Conservation (phyloP, 1,140 invertebrate genomes). For the Asobara japonica region DNA sequence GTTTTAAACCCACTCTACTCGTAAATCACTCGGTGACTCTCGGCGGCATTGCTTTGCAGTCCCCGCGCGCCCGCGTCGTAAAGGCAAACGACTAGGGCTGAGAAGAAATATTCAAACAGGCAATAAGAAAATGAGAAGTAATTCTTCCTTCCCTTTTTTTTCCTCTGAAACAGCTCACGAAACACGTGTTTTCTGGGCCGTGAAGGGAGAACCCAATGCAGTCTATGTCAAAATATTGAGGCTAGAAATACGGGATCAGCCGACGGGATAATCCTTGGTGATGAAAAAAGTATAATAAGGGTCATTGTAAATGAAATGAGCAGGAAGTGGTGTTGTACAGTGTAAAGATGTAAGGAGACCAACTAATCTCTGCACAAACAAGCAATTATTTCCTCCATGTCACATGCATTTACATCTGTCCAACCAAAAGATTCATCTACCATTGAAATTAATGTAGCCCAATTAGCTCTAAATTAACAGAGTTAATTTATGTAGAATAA, state of each 20-base stretch:
- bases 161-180: not conserved
- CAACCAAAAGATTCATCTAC: not conserved
- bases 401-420: not conserved
- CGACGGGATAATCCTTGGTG: constrained; percentile 39
- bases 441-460: not conserved
- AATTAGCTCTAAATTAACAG: not conserved
- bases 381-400: not conserved
- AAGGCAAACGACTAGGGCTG: constrained; percentile 45
- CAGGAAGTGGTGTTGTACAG: constrained; percentile 11
- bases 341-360: not conserved
- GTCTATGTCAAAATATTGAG: constrained; percentile 53
- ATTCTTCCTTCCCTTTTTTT: not conserved
- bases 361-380: not conserved
- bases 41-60: constrained; percentile 43
- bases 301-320: not conserved
- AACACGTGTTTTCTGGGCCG: not conserved
- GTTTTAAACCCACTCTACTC: constrained; percentile 40
- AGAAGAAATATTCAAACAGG: constrained; percentile 15
- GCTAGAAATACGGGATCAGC: constrained; percentile 53
- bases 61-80: constrained; percentile 50
- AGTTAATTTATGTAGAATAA: not conserved
- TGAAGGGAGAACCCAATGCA: constrained; percentile 25
- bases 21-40: constrained; percentile 57
- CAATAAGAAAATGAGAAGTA: constrained; percentile 1
- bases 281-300: constrained; percentile 8